A percentile compares a stretch with the other conserved stretches of the same genome.
Evolutionary conservation across 2,113 vertebrate species (phyloP).

Genomic region (Oxyura jamaicensis): DNA sequence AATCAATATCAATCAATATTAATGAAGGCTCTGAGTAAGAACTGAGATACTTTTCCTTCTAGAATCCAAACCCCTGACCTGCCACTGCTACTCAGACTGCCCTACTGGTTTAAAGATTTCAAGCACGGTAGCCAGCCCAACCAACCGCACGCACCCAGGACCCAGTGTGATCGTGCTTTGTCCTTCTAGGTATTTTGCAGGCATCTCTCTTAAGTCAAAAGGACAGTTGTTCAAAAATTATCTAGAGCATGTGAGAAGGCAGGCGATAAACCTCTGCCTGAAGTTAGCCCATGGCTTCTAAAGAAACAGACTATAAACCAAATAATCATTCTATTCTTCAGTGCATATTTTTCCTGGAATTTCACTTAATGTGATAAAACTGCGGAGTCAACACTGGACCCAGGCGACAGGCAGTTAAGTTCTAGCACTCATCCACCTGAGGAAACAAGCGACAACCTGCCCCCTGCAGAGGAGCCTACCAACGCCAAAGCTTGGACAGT

Average conservation of each 20-base stretch:
- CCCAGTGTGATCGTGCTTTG: background rate
- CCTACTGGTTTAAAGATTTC: background rate
- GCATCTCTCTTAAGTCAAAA: background rate
- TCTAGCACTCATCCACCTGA: rapidly evolving
- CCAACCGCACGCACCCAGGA: background rate
- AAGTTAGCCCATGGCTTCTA: background rate
- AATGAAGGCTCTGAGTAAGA: background rate
- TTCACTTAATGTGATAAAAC: background rate
- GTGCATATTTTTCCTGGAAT: too few relatives aligned
- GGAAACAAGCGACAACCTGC: background rate
- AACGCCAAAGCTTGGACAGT: background rate
- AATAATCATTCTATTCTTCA: background rate
- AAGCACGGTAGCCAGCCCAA: background rate
- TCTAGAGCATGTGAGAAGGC: background rate
- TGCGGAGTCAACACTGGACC: background rate
- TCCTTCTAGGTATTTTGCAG: background rate
- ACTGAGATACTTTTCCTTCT: background rate
- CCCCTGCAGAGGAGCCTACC: background rate
- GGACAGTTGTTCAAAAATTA: background rate
- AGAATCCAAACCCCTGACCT: background rate
- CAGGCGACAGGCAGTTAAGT: background rate
- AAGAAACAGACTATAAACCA: background rate
- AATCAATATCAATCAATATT: background rate
- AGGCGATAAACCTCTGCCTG: background rate
- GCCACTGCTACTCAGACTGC: background rate